These are phyloP conservation scores for Nymphalis c-album DNA, from an alignment of 2,888 invertebrate species.

Conservation along the genomic window DNA sequence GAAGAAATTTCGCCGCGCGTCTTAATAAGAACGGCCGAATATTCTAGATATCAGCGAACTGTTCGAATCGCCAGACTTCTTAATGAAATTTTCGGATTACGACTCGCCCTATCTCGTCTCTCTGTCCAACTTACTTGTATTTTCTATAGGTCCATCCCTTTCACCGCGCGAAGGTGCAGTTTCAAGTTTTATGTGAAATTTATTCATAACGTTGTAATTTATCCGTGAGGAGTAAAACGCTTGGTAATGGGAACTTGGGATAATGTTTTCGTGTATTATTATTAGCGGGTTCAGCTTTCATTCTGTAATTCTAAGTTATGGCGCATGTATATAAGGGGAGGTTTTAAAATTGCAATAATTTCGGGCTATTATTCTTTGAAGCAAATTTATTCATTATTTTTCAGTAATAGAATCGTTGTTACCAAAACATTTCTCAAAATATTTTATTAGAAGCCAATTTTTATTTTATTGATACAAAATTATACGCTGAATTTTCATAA, in stretches of 20 bases:
- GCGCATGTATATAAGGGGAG: slow-evolving; percentile 58
- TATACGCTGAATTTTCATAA: no score
- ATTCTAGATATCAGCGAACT: slow-evolving; percentile 76
- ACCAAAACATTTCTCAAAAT: background rate
- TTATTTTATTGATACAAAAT: no score
- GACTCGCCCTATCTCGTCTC: slow-evolving; percentile 57
- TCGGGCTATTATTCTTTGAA: slow-evolving; percentile 12
- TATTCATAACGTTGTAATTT: slow-evolving; percentile 82
- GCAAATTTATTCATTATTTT: slow-evolving; percentile 12
- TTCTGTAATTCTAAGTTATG: slow-evolving; percentile 67
- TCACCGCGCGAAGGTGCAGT: slow-evolving; percentile 77
- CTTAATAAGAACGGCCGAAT: slow-evolving; percentile 73
- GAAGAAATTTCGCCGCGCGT: slow-evolving; percentile 64
- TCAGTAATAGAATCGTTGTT: background rate
- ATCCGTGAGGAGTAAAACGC: slow-evolving; percentile 76
- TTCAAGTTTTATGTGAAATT: slow-evolving; percentile 81
- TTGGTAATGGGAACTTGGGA: slow-evolving; percentile 68
- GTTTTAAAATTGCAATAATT: slow-evolving; percentile 44
- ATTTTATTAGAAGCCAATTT: no score
- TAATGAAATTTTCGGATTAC: slow-evolving; percentile 81
- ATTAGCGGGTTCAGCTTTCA: slow-evolving; percentile 70
- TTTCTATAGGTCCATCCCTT: slow-evolving; percentile 54
- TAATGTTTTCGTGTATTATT: slow-evolving; percentile 70
- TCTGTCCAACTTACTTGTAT: slow-evolving; percentile 45
- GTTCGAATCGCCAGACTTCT: slow-evolving; percentile 75